Conservation (phyloP, 2,113 vertebrate genomes). For the Pteronura brasiliensis region DNA sequence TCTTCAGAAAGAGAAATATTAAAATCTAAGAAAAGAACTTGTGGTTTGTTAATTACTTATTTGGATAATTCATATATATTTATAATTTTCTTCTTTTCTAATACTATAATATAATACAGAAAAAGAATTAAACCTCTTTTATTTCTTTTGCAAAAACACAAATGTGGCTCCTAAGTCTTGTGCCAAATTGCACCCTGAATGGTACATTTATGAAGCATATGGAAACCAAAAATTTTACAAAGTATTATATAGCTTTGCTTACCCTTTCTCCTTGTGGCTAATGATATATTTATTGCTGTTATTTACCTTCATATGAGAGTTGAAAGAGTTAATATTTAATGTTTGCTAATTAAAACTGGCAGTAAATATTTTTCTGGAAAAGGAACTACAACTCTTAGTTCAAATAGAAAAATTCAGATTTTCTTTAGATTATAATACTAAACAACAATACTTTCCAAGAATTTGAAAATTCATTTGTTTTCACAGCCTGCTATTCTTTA, state of each 20-base stretch:
- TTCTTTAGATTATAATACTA: background rate
- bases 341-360: background rate
- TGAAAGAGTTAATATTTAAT: background rate
- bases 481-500: background rate
- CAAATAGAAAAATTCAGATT: background rate
- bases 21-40: background rate
- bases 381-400: background rate
- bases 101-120: background rate
- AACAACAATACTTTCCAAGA: background rate
- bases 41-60: background rate
- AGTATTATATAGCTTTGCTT: background rate
- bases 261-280: background rate
- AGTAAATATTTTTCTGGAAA: background rate
- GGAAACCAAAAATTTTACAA: background rate
- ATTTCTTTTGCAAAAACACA: background rate
- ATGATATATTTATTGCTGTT: background rate
- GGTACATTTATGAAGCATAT: background rate
- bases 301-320: background rate
- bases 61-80: background rate
- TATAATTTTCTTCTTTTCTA: background rate
- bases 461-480: background rate
- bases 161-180: background rate
- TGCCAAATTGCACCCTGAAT: background rate
- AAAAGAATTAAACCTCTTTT: background rate
- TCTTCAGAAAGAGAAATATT: constrained; percentile 12